Evolutionary conservation across 2,797 vertebrate genomes (phyloP), one percentile per base, ranked within the genome.

Genomic region (Ibycter americanus): DNA sequence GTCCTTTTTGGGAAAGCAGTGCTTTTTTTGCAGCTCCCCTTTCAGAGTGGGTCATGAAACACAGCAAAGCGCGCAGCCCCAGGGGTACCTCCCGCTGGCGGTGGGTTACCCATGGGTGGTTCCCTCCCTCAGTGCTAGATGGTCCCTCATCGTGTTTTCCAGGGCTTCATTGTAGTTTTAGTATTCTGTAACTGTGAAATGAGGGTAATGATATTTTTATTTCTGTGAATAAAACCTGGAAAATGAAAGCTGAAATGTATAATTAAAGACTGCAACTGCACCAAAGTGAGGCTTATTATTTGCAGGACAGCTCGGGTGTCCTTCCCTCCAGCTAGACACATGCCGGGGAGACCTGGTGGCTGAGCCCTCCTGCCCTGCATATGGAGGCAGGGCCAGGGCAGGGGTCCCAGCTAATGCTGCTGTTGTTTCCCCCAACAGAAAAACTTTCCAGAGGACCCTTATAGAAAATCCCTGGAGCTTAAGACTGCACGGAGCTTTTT

Each of bases 141-240:
- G 29, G 49, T 34, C 15, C 42, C 38, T 79, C 14, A 2, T 62
- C n/a, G 11, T 5, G 3, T 23, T 87, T 93, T 66, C 38, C 90
- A 82, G 77, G 2, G 3, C 47, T 74, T 78, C 44, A 2, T 8
- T 63, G 47, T 20, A 47, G 12, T 81, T 72, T 68, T 55, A 23
- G 81, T 76, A 40, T 79, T 79, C 38, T 40, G 14, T 32, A 82
- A 62, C 83, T 66, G 42, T 72, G 89, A 95, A 95, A 84, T 68
- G 27, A 93, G 15, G 32, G 40, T 65, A 82, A 81, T 42, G 40
- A 38, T 51, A 54, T 54, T 95, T 89, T 95, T 46, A 49, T 68
- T 72, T 56, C 85, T 47, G 58, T 55, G 72, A 70, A 44, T 40
- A 76, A 70, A 77, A 79, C 52, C 81, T 87, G 0, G 15, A 71